These are phyloP conservation scores for Pituophis catenifer DNA, from an alignment of 2,113 vertebrate genomes.

Conservation along the genomic window DNA sequence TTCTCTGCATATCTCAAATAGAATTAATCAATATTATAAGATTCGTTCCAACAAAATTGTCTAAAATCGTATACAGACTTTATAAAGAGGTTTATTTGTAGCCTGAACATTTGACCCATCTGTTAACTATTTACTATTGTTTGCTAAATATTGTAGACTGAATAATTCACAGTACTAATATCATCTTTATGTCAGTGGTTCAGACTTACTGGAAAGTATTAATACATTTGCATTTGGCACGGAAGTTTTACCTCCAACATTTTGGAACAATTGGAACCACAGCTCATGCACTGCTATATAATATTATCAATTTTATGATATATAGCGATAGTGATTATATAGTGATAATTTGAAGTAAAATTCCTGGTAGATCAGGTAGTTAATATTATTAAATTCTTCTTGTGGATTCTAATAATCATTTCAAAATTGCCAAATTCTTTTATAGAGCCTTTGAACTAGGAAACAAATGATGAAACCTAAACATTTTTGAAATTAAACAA, in stretches of 20 bases:
- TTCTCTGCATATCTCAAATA: background rate
- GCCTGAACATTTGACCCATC: background rate
- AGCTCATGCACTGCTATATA: background rate
- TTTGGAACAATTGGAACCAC: background rate
- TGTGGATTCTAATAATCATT: background rate
- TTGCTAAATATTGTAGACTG: background rate
- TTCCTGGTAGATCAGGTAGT: background rate
- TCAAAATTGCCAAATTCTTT: background rate
- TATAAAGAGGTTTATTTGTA: background rate
- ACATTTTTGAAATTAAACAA: background rate
- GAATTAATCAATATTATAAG: background rate
- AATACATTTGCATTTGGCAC: background rate
- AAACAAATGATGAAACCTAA: background rate
- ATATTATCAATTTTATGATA: background rate
- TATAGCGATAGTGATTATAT: background rate
- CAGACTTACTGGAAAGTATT: background rate
- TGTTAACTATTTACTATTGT: background rate
- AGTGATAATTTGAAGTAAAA: background rate
- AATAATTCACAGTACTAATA: background rate
- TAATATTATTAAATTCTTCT: background rate
- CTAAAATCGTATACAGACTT: background rate
- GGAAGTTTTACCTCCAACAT: background rate
- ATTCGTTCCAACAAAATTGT: background rate
- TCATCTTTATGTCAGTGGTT: background rate
- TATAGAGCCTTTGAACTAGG: background rate